Percentiles rank a stretch among this genome's conserved stretches.
Evolutionary conservation across 2,797 vertebrate species (phyloP).

Genomic region (Sebastes itinus): DNA sequence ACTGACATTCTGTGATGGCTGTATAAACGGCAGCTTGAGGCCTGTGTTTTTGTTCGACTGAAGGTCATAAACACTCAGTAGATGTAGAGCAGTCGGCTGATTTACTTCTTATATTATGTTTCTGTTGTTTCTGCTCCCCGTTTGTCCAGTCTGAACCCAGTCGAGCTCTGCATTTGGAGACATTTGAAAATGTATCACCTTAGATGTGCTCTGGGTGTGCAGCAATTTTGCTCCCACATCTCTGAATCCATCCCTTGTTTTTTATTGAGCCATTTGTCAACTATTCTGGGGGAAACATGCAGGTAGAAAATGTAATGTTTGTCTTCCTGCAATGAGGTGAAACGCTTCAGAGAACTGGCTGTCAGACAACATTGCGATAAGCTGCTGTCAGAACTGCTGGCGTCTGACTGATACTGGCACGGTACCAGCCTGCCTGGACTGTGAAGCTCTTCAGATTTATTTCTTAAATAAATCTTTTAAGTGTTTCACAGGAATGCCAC

Average conservation of each 20-base stretch:
- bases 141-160: background rate
- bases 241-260: background rate
- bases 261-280: background rate
- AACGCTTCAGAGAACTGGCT: background rate
- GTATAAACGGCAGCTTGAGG: background rate
- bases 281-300: background rate
- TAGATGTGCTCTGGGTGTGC: background rate
- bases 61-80: background rate
- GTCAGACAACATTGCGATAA: background rate
- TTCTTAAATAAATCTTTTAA: too few relatives aligned
- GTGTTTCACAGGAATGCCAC: background rate
- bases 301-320: background rate
- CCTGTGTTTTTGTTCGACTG: background rate
- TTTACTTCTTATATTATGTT: slow-evolving; percentile 1
- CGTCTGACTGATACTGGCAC: background rate
- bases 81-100: background rate
- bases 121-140: background rate
- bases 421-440: background rate
- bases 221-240: background rate
- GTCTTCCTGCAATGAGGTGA: background rate
- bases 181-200: background rate
- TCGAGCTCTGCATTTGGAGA: background rate
- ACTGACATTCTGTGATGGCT: background rate
- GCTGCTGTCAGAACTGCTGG: background rate
- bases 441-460: background rate